Evolutionary conservation across 1,140 invertebrate genomes (phyloP), one percentile per base, ranked within the genome.

Genomic region (Meloidogyne floridensis): DNA sequence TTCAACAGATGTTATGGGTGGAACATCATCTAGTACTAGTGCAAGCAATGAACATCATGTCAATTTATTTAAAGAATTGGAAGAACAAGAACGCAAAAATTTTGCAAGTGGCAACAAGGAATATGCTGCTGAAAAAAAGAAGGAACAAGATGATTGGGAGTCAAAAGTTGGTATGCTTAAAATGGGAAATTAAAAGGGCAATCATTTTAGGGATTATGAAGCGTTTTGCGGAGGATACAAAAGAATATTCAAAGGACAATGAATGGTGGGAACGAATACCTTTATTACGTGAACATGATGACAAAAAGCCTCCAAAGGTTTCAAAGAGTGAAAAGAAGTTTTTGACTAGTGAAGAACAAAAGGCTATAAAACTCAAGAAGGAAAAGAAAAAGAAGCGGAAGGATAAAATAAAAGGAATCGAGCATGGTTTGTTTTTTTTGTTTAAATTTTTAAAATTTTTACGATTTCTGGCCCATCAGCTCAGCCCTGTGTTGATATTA

Each of bases 141-240:
- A 94, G 82, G 95, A 97, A 90, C 93, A 94, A 90, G 96, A 98
- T 90, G 95, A 96, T 87, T 98, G 96, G 93, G 97, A 98, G 90
- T 98, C 98, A 88, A 95, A 96, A 91, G 96, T 98, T 88, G 97
- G 97, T 1, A 47, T 69, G 85, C 42, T 10, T 5, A 75, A 42
- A 53, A 11, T 56, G 20, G 20, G 3, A 47, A 53, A 53, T 11
- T 70, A 47, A 13, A 70, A 78, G 3, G 11, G 77, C 10, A n/a
- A 13, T 75, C 8, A 1, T 74, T 86, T 56, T n/a, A 86, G 87
- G 87, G 42, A 89, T 89, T 88, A 91, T 98, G 18, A 98, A 95
- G 70, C 98, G 98, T 92, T 92, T 99, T 75, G 96, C 96, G 0
- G 96, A 98, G 91, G 94, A 96, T 90, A 94, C 95, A 72, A 93